phyloP scores from a whole-genome alignment of 2,888 invertebrate genomes.

The Rutpela maculata region DNA sequence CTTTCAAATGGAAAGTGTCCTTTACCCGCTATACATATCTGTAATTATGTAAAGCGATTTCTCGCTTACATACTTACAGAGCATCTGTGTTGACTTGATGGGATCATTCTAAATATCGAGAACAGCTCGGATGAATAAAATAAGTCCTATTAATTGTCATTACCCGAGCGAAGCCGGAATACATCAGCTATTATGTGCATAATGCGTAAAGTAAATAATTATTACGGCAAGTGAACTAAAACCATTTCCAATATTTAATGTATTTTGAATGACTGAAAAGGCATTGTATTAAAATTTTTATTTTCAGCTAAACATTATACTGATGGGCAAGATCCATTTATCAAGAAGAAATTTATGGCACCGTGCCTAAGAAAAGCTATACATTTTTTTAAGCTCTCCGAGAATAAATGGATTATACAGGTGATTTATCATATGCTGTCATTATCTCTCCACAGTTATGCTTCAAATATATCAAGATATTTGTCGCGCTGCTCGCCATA shows the following conservation, averaged over 20 bases:
- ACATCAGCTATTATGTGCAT: no score
- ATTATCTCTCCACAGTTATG: constrained; percentile 35
- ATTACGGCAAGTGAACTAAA: not conserved
- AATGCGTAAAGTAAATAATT: no score
- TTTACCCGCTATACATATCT: no score
- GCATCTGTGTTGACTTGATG: no score
- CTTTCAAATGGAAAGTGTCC: no score
- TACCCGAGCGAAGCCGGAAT: no score
- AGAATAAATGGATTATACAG: constrained; percentile 37
- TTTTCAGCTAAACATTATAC: constrained; percentile 13
- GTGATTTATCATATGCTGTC: constrained; percentile 40
- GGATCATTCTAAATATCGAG: no score
- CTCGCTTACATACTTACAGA: no score
- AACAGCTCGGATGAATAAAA: no score
- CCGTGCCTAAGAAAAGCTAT: constrained; percentile 37
- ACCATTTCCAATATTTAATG: not conserved
- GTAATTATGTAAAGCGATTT: no score
- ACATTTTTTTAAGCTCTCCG: constrained; percentile 37
- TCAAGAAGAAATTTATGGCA: constrained; percentile 38
- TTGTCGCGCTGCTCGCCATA: constrained; percentile 20
- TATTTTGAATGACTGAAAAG: not conserved
- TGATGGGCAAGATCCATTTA: constrained; percentile 32
- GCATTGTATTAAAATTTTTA: constrained; percentile 15
- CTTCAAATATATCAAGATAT: constrained; percentile 40
- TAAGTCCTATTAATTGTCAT: no score